Evolutionary conservation across 2,113 vertebrate species (phyloP).

Genomic region (Lutjanus erythropterus): DNA sequence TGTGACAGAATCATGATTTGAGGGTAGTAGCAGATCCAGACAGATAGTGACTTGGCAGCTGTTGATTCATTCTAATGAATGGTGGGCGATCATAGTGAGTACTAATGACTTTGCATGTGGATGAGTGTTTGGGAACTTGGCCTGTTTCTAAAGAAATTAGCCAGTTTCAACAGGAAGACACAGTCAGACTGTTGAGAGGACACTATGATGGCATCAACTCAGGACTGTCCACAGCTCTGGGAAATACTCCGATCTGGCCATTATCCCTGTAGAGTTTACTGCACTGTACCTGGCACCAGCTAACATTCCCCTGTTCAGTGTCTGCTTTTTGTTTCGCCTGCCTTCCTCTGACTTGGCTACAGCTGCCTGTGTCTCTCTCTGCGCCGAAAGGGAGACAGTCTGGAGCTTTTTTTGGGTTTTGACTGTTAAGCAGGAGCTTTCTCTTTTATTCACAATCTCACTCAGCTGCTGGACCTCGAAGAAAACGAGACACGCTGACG

Average conservation of each 20-base stretch:
- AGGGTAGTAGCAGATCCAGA: neutral
- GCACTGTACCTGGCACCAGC: conserved; percentile 92
- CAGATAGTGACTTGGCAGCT: neutral
- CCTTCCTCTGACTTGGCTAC: conserved; percentile 56
- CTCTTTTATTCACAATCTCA: conserved; percentile 51
- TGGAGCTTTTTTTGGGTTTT: conserved; percentile 53
- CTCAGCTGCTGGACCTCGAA: conserved; percentile 38
- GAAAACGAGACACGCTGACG: conserved; percentile 33
- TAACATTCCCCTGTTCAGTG: conserved; percentile 87
- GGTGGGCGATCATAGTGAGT: neutral
- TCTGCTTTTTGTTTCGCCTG: conserved; percentile 83
- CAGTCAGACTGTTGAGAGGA: conserved; percentile 24
- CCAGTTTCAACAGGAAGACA: conserved; percentile 76
- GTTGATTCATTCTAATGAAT: conserved; percentile 60
- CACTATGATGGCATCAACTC: conserved; percentile 13
- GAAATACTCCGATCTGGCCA: conserved; percentile 40
- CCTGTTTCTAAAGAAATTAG: conserved; percentile 2
- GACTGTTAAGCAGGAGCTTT: conserved; percentile 56
- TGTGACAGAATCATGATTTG: neutral
- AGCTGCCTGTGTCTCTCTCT: conserved; percentile 53
- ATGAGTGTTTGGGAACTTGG: neutral
- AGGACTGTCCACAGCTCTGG: conserved; percentile 23
- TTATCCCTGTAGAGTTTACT: conserved; percentile 71
- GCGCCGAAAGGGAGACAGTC: conserved; percentile 42
- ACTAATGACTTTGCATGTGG: neutral